Evolutionary conservation across 2,888 invertebrate species (phyloP).

Genomic region (Erebia ligea): DNA sequence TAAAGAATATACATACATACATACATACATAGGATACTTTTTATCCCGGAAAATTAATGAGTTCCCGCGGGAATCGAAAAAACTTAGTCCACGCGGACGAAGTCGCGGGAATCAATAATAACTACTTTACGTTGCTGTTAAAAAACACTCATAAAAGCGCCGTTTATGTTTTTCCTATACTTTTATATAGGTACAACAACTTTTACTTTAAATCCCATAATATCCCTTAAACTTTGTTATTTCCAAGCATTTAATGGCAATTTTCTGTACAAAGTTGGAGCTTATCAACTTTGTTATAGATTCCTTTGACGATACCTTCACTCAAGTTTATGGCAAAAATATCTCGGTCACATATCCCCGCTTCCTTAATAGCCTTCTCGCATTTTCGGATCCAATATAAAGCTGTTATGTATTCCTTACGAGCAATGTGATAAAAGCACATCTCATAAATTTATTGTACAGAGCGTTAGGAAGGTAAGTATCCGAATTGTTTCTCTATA

Average conservation of each 20-base stretch:
- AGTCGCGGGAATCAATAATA: too few relatives aligned
- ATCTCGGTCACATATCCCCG: conserved; percentile 9
- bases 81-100: too few relatives aligned
- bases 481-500: too few relatives aligned
- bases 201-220: conserved; percentile 5
- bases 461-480: background rate
- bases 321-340: background rate
- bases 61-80: too few relatives aligned
- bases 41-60: too few relatives aligned
- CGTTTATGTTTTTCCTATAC: background rate
- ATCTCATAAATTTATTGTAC: background rate
- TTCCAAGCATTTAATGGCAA: background rate
- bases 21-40: too few relatives aligned
- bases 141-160: background rate
- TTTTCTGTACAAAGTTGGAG: background rate
- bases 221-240: conserved; percentile 8
- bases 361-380: conserved; percentile 1
- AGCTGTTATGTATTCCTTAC: background rate
- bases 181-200: background rate
- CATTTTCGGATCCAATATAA: background rate
- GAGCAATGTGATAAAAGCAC: background rate
- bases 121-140: too few relatives aligned
- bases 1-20: too few relatives aligned
- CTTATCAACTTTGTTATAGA: conserved; percentile 1
- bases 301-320: background rate